phyloP scores from a whole-genome alignment of 2,888 invertebrate species.

The Podabrus alpinus region DNA sequence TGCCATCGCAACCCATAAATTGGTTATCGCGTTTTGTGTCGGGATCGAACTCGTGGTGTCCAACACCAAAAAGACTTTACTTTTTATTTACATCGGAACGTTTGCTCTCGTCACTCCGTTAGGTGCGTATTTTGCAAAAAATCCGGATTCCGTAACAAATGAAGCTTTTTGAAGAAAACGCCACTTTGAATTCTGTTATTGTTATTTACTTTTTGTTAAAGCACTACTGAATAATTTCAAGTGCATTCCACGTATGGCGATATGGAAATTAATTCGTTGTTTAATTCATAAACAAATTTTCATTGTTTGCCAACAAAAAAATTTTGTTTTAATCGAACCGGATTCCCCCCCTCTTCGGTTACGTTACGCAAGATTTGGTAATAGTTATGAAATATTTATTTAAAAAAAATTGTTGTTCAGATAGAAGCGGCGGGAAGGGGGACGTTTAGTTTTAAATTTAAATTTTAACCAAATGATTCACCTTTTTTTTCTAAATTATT shows the following conservation, averaged over 20 bases:
- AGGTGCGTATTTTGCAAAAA: constrained; percentile 41
- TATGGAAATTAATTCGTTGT: too few species aligned
- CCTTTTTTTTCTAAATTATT: too few species aligned
- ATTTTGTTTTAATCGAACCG: too few species aligned
- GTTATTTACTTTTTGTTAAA: too few species aligned
- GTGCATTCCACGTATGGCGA: not conserved
- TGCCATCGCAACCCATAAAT: constrained; percentile 70
- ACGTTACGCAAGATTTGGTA: too few species aligned
- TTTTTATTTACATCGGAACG: constrained; percentile 62
- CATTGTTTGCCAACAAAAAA: too few species aligned
- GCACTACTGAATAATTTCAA: not conserved
- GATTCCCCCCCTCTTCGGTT: too few species aligned
- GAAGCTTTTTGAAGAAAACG: not conserved
- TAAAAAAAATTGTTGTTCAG: not conserved
- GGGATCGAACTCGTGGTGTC: constrained; percentile 66
- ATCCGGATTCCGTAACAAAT: not conserved
- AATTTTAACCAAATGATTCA: too few species aligned
- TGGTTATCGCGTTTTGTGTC: constrained; percentile 69
- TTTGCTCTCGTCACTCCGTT: constrained; percentile 71
- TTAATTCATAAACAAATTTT: too few species aligned
- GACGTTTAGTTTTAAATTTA: too few species aligned
- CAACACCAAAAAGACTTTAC: constrained; percentile 56
- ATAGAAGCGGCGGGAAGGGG: too few species aligned
- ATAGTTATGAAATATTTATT: not conserved
- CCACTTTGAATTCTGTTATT: too few species aligned